Conservation (phyloP, 2,113 vertebrate species). For the Marcusenius ussheri region DNA sequence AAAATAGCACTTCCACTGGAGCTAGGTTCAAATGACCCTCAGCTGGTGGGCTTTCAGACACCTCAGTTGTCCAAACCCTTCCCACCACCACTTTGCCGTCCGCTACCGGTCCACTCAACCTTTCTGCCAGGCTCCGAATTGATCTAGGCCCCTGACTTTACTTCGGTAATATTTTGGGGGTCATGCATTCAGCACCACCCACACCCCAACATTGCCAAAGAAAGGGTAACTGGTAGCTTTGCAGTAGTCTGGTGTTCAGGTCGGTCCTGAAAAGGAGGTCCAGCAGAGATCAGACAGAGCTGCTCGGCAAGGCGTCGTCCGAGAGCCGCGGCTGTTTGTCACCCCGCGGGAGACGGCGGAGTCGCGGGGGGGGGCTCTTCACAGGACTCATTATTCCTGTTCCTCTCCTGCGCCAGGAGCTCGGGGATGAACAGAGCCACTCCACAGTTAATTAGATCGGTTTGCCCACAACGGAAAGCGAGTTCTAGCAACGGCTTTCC, state of each 20-base stretch:
- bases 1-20: background rate
- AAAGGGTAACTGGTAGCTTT: background rate
- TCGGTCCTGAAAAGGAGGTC: background rate
- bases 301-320: background rate
- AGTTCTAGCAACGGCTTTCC: background rate
- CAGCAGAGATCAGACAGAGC: background rate
- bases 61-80: background rate
- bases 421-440: background rate
- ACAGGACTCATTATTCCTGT: slow-evolving; percentile 1
- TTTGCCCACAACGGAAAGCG: slow-evolving; percentile 1
- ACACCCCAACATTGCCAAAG: background rate
- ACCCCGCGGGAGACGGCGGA: background rate
- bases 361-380: background rate
- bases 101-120: background rate
- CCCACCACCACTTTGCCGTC: background rate
- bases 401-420: background rate
- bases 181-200: background rate
- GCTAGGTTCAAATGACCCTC: background rate
- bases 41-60: background rate
- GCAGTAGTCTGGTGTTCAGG: background rate
- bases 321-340: background rate
- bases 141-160: background rate
- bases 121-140: background rate
- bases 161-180: background rate
- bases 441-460: slow-evolving; percentile 10